Conservation (phyloP, 2,888 invertebrate species). For the Endomychus coccineus region DNA sequence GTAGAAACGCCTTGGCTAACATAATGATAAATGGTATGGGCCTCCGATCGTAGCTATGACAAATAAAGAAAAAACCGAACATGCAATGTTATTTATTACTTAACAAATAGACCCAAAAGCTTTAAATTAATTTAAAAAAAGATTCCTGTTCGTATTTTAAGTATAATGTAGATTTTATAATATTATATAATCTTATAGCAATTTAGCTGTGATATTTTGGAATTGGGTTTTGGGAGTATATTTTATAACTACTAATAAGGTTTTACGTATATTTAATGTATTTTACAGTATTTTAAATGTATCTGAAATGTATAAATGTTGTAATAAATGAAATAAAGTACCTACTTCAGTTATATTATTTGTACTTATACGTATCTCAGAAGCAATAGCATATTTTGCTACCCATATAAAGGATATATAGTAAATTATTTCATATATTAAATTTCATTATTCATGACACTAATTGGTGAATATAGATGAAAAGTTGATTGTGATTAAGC, state of each 20-base stretch:
- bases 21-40: slow-evolving; percentile 90
- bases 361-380: no score
- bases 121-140: slow-evolving; percentile 21
- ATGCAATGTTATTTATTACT: slow-evolving; percentile 16
- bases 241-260: slow-evolving; percentile 15
- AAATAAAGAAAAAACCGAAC: slow-evolving; percentile 8
- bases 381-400: no score
- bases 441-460: no score
- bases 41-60: slow-evolving; percentile 33
- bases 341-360: no score
- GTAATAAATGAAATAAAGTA: no score
- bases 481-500: no score
- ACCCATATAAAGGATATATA: no score
- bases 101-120: slow-evolving; percentile 17
- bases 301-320: slow-evolving; percentile 11
- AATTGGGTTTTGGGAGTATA: slow-evolving; percentile 31
- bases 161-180: slow-evolving; percentile 14
- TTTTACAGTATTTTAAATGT: slow-evolving; percentile 10
- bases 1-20: slow-evolving; percentile 90
- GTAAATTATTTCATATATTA: no score
- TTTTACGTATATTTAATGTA: slow-evolving; percentile 13
- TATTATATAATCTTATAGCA: slow-evolving; percentile 40
- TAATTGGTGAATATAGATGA: no score
- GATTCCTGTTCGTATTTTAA: slow-evolving; percentile 4
- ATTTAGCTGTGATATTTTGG: slow-evolving; percentile 47